Base-by-base conservation (phyloP, 2,888 invertebrate genomes). In the Amiota communis region DNA sequence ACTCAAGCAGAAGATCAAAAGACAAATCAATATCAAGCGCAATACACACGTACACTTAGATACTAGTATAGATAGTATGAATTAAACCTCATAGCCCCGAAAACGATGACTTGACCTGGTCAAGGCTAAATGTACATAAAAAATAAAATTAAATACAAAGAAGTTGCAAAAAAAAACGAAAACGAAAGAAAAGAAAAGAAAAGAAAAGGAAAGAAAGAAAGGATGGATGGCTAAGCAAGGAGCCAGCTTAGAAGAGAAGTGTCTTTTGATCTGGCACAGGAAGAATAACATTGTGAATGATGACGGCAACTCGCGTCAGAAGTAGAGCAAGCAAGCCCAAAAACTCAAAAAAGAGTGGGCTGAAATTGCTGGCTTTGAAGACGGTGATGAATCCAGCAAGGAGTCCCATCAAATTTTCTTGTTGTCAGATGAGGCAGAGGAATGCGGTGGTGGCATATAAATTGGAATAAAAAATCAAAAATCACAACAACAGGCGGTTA, bases 391-490 rank as follows among this genome's bases (percentile, higher is more conserved):
- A n/a, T 13, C 53, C 53, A 8, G 17, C 59, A 59, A 59, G 23
- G 13, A 59, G 10, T 23, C 15, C 20, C 57, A n/a, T n/a, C 12
- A 20, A n/a, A 20, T n/a, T 13, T 15, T n/a, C 15, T 57, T 57
- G 57, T 59, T 17, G 59, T 36, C 36, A 6, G 36, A 36, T 36
- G 6, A 36, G 8, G 6, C 36, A 36, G 36, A 36, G 36, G 6
- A 36, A 36, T 36, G 36, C 8, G 36, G 47, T 15, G 13, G 71
- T n/a, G 17, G 59, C 65, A 74, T 80, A 81, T 85, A 86, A 83
- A 83, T 83, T 86, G 83, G 83, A 86, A 86, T 85, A 83, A 83
- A 86, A 83, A 83, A 85, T 86, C 86, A 86, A 86, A 83, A 85
- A 85, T 86, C 86, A 84, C 86, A 86, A 84, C 82, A 84, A 79